A percentile compares a stretch with the other conserved stretches of the same genome.
These are phyloP conservation scores for Mylabris phalerata DNA, from an alignment of 1,140 invertebrate species.

Conservation along the genomic window DNA sequence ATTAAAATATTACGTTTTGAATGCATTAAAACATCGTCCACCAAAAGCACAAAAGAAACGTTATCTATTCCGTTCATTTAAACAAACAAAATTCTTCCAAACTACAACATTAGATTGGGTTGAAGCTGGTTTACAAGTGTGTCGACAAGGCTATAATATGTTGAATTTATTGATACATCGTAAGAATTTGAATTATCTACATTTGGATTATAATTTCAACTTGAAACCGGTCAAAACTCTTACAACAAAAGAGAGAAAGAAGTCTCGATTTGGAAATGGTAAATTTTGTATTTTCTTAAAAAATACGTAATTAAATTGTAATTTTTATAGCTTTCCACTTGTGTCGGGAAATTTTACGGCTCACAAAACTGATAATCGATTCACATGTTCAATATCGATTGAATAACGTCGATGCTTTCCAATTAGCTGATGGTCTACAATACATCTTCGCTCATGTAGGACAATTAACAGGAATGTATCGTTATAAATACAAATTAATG, in stretches of 20 bases:
- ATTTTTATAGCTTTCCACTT: slow-evolving; percentile 84
- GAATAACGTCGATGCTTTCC: slow-evolving; percentile 99
- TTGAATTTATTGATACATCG: slow-evolving; percentile 97
- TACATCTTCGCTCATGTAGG: slow-evolving; percentile 99
- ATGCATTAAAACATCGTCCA: slow-evolving; percentile 92
- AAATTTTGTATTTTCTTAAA: slow-evolving; percentile 30
- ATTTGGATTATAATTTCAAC: slow-evolving; percentile 99
- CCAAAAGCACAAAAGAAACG: slow-evolving; percentile 99
- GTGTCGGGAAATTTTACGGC: slow-evolving; percentile 93
- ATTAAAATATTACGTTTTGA: slow-evolving; percentile 96
- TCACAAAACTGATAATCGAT: slow-evolving; percentile 98
- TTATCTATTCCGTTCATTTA: slow-evolving; percentile 97
- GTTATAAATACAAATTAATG: slow-evolving; percentile 99
- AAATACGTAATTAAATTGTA: not conserved
- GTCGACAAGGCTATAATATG: slow-evolving; percentile 99
- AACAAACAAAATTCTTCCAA: slow-evolving; percentile 99
- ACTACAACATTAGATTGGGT: slow-evolving; percentile 99
- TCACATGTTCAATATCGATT: slow-evolving; percentile 98
- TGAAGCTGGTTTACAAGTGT: slow-evolving; percentile 96
- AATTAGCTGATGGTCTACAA: slow-evolving; percentile 97
- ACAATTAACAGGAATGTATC: slow-evolving; percentile 99
- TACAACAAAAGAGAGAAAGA: slow-evolving; percentile 99
- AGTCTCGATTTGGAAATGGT: slow-evolving; percentile 98
- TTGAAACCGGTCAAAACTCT: slow-evolving; percentile 99
- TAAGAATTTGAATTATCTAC: slow-evolving; percentile 98